A percentile compares a stretch with the other conserved stretches of the same genome.
phyloP scores from a whole-genome alignment of 2,113 vertebrate species.

The Erinaceus europaeus region DNA sequence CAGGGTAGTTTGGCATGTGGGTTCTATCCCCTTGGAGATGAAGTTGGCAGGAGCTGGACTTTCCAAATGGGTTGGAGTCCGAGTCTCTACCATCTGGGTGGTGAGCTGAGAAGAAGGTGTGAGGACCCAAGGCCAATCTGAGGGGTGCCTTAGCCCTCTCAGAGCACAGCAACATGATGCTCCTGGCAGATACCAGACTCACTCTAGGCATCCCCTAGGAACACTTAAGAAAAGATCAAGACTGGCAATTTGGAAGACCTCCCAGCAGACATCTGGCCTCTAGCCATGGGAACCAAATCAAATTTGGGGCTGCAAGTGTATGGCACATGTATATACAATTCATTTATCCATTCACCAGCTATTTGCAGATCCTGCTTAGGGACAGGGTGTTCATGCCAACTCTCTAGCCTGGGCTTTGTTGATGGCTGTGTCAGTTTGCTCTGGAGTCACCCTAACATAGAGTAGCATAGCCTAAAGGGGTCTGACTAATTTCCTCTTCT shows the following conservation, averaged over 20 bases:
- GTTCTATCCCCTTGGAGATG: conserved; percentile 32
- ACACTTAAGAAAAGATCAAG: conserved; percentile 69
- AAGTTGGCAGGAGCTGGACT: conserved; percentile 46
- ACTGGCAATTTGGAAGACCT: conserved; percentile 61
- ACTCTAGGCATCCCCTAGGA: conserved; percentile 31
- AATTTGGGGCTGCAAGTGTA: conserved; percentile 41
- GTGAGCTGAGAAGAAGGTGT: background rate
- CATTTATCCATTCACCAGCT: conserved; percentile 4
- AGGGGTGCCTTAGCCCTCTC: background rate
- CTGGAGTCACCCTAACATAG: background rate
- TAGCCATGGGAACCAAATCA: conserved; percentile 53
- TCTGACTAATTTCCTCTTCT: background rate
- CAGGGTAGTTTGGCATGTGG: conserved; percentile 28
- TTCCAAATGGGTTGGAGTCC: conserved; percentile 32
- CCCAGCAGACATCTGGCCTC: conserved; percentile 56
- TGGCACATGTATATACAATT: background rate
- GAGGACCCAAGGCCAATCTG: conserved; percentile 13
- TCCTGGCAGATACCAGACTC: conserved; percentile 56
- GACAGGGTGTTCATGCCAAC: background rate
- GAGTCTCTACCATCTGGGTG: conserved; percentile 48
- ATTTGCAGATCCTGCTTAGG: background rate
- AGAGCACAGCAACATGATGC: conserved; percentile 17
- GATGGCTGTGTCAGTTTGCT: background rate
- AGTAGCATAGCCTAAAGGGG: background rate
- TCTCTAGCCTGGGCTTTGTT: background rate